Conservation (phyloP, 2,797 vertebrate genomes). For the Dicrostonyx torquatus region DNA sequence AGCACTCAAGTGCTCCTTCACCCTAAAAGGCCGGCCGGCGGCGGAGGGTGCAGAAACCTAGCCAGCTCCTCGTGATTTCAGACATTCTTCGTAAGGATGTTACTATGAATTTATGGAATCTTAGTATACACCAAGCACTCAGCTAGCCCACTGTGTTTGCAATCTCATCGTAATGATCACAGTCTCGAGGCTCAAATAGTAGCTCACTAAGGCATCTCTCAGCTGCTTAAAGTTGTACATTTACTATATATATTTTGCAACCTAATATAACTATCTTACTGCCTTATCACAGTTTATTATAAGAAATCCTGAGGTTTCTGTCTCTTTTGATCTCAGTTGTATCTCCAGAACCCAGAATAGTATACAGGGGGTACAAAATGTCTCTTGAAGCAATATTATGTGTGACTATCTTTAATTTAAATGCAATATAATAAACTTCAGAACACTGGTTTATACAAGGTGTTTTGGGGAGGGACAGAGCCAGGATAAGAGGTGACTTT, state of each 20-base stretch:
- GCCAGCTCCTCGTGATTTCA: neutral
- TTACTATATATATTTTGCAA: neutral
- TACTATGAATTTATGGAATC: slow-evolving; percentile 28
- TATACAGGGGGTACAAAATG: neutral
- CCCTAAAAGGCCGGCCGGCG: neutral
- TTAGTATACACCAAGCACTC: slow-evolving; percentile 1
- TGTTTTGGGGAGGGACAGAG: neutral
- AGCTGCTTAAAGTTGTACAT: neutral
- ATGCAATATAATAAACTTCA: neutral
- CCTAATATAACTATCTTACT: neutral
- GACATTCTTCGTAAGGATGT: neutral
- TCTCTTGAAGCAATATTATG: neutral
- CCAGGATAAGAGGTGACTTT: neutral
- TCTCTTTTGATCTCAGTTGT: neutral
- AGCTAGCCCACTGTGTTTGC: neutral
- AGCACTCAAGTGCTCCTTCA: neutral
- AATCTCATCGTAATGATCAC: neutral
- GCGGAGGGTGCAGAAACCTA: neutral
- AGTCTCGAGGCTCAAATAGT: neutral
- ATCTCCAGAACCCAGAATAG: neutral
- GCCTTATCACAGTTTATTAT: neutral
- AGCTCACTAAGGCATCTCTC: neutral
- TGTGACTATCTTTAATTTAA: neutral
- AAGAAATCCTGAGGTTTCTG: neutral
- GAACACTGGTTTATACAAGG: neutral